A percentile compares a stretch with the other conserved stretches of the same genome.
These are phyloP conservation scores for Macquaria ambigua DNA, from an alignment of 2,113 vertebrate genomes.

Conservation along the genomic window DNA sequence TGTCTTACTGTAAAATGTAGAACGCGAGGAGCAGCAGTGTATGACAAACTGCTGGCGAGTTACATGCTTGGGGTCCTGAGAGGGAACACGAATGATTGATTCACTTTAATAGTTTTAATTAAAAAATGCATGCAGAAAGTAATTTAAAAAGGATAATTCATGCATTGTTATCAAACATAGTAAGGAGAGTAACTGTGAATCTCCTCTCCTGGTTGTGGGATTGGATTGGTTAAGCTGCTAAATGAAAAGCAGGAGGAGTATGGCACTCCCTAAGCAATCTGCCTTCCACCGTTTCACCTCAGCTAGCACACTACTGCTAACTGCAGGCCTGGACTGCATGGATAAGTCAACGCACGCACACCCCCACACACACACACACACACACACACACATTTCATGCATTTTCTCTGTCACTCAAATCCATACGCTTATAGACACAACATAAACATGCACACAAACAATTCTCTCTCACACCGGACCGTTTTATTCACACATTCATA, in stretches of 20 bases:
- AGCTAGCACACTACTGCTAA: conserved; percentile 61
- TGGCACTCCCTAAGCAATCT: conserved; percentile 75
- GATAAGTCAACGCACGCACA: conserved; percentile 46
- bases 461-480: neutral
- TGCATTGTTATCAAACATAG: conserved; percentile 71
- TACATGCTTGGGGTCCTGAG: conserved; percentile 47
- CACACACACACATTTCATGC: conserved; percentile 1
- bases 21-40: conserved; percentile 15
- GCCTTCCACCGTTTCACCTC: conserved; percentile 71
- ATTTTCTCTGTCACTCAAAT: conserved; percentile 36
- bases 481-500: conserved; percentile 38
- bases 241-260: conserved; percentile 71
- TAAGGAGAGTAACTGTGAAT: conserved; percentile 54
- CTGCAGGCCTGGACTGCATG: conserved; percentile 56
- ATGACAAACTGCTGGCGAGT: conserved; percentile 56
- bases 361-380: neutral
- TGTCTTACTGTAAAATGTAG: conserved; percentile 41
- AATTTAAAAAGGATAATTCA: conserved; percentile 74
- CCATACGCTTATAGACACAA: neutral
- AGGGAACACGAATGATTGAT: conserved; percentile 55
- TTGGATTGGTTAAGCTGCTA: conserved; percentile 74
- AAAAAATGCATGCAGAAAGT: conserved; percentile 65
- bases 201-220: conserved; percentile 61
- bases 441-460: conserved; percentile 31
- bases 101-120: conserved; percentile 75